These are phyloP conservation scores for Formica exsecta DNA, from an alignment of 1,140 invertebrate genomes.

Conservation along the genomic window DNA sequence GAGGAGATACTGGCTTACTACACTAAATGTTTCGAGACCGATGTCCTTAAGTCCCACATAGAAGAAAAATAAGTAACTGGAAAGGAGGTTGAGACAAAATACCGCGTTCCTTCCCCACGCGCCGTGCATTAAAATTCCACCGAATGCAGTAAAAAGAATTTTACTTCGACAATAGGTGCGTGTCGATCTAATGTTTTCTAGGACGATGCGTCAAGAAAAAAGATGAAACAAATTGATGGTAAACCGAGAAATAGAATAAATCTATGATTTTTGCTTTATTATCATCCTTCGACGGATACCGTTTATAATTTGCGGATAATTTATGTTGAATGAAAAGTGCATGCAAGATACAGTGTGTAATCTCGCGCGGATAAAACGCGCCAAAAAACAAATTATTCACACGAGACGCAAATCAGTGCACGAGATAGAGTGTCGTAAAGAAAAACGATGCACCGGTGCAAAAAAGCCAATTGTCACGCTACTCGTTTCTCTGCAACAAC, in stretches of 20 bases:
- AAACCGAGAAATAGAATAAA: neutral
- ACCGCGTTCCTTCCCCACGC: constrained; percentile 60
- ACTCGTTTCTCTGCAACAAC: constrained; percentile 68
- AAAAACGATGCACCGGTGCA: constrained; percentile 17
- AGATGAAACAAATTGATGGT: neutral
- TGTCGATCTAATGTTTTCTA: constrained; percentile 49
- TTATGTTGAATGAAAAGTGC: neutral
- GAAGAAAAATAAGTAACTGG: constrained; percentile 71
- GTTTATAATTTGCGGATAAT: neutral
- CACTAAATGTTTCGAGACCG: constrained; percentile 68
- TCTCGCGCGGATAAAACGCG: neutral
- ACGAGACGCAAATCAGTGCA: neutral
- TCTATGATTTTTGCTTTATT: neutral
- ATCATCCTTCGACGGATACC: neutral
- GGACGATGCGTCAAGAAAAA: constrained; percentile 21
- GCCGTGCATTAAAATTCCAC: neutral
- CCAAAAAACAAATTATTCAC: neutral
- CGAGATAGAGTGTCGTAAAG: neutral
- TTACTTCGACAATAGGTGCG: constrained; percentile 58
- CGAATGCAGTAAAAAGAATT: constrained; percentile 62
- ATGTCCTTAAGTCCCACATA: constrained; percentile 71
- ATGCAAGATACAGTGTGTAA: neutral
- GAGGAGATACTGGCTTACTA: constrained; percentile 62
- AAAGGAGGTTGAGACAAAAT: constrained; percentile 74
- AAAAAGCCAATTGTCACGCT: constrained; percentile 79